Base-by-base conservation (phyloP, 2,113 vertebrate genomes). In the Oreochromis aureus region DNA sequence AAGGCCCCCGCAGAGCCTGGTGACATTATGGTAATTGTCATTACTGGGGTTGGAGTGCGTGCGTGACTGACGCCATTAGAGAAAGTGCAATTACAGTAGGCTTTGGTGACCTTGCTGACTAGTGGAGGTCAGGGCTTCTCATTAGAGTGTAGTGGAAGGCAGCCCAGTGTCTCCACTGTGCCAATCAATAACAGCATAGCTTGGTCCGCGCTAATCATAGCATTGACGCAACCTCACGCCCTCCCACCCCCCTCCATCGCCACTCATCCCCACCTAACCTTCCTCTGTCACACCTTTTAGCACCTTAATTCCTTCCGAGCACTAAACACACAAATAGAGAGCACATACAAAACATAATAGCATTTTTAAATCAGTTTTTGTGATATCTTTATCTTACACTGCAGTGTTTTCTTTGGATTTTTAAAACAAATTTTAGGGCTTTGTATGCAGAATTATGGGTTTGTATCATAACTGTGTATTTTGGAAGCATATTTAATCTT, bases 21-120 rank as follows among this genome's bases (percentile, higher is more conserved):
- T 93, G 95, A 96, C 96, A 96, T 97, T 95, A 97, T 95, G 95
- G 96, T 97, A 97, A 97, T 97, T 96, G 96, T 96, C 96, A 96
- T 97, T 96, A 96, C 93, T 91, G 89, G 91, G 95, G 94, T 94
- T 95, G 92, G 93, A 93, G 96, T 93, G 94, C 93, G 95, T 96
- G 95, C 94, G 95, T 96, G 96, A 96, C 96, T 95, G 96, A 95
- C 95, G 96, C 95, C 95, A 97, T 97, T 97, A 96, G 95, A 95
- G 96, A 95, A 95, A 97, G 96, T 95, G 96, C 96, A 97, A 97
- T 97, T 97, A 97, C 96, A 96, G 96, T 96, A 96, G 95, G 95
- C 94, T 95, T 89, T 94, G 95, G 94, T 96, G 96, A 97, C 97
- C 97, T 97, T 97, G 96, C 96, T 96, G 97, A 96, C 95, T 95